A percentile compares a stretch with the other conserved stretches of the same genome.
These are phyloP conservation scores for Lutraria rhynchaena DNA, from an alignment of 1,140 invertebrate genomes.

Conservation along the genomic window DNA sequence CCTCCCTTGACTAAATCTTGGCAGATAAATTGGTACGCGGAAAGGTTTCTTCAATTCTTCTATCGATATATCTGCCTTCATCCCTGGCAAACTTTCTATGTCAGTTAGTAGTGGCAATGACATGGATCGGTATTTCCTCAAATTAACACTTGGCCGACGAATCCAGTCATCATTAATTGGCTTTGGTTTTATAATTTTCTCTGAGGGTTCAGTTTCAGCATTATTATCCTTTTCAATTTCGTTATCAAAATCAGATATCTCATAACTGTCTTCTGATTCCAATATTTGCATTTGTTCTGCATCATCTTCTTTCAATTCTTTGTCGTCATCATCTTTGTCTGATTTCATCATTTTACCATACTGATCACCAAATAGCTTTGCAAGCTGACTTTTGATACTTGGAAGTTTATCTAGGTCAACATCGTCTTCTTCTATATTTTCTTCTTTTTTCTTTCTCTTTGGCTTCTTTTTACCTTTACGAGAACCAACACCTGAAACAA, in stretches of 20 bases:
- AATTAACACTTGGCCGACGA: neutral
- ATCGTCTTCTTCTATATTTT: slow-evolving; percentile 3
- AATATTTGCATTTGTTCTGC: neutral
- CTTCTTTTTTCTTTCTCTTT: neutral
- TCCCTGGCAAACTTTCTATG: slow-evolving; percentile 1
- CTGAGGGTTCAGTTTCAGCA: neutral
- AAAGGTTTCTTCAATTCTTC: slow-evolving; percentile 38
- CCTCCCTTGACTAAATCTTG: neutral
- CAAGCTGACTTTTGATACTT: slow-evolving; percentile 40
- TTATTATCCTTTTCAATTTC: slow-evolving; percentile 6
- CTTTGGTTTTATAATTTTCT: neutral
- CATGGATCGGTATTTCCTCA: slow-evolving; percentile 11
- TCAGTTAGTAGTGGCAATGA: slow-evolving; percentile 40
- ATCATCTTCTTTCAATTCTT: neutral
- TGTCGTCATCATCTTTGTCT: neutral
- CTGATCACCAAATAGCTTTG: slow-evolving; percentile 20
- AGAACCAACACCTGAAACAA: no score
- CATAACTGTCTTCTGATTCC: neutral
- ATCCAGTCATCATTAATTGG: neutral
- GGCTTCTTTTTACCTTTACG: neutral
- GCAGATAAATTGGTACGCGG: slow-evolving; percentile 38
- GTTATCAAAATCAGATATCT: slow-evolving; percentile 3
- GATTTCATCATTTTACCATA: neutral
- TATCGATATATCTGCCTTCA: neutral
- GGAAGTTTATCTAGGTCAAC: slow-evolving; percentile 26